Conservation (phyloP, 1,140 invertebrate genomes). For the Hestina assimilis region DNA sequence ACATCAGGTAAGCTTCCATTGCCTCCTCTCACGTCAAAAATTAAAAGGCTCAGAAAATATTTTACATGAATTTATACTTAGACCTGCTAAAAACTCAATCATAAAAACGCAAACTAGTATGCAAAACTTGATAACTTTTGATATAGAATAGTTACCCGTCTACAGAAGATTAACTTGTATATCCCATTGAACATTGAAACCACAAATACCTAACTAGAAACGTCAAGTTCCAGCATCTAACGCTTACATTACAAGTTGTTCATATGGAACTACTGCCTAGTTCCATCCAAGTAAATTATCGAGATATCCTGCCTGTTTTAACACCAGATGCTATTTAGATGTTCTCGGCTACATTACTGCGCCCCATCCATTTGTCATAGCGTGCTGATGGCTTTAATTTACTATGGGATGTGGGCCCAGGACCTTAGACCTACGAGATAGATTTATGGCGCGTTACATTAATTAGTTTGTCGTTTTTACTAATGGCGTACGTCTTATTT, state of each 20-base stretch:
- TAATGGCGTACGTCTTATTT: not conserved
- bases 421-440: slow-evolving; percentile 36
- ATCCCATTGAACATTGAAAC: too few species aligned
- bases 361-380: slow-evolving; percentile 56
- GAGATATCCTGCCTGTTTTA: slow-evolving; percentile 36
- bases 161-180: too few species aligned
- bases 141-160: too few species aligned
- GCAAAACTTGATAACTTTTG: too few species aligned
- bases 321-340: slow-evolving; percentile 60
- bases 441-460: slow-evolving; percentile 51
- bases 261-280: not conserved
- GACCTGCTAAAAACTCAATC: too few species aligned
- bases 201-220: too few species aligned
- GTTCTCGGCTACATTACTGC: slow-evolving; percentile 52
- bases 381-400: slow-evolving; percentile 58
- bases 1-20: too few species aligned
- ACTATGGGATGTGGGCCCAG: slow-evolving; percentile 31
- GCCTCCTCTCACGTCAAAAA: too few species aligned
- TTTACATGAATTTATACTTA: too few species aligned
- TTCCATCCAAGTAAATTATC: slow-evolving; percentile 10
- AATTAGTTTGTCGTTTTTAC: slow-evolving; percentile 18
- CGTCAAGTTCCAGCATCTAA: too few species aligned
- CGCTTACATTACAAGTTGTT: not conserved
- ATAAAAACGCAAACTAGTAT: too few species aligned
- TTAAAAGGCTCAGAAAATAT: too few species aligned